Conservation (phyloP, 2,113 vertebrate species). For the Anoura caudifer region DNA sequence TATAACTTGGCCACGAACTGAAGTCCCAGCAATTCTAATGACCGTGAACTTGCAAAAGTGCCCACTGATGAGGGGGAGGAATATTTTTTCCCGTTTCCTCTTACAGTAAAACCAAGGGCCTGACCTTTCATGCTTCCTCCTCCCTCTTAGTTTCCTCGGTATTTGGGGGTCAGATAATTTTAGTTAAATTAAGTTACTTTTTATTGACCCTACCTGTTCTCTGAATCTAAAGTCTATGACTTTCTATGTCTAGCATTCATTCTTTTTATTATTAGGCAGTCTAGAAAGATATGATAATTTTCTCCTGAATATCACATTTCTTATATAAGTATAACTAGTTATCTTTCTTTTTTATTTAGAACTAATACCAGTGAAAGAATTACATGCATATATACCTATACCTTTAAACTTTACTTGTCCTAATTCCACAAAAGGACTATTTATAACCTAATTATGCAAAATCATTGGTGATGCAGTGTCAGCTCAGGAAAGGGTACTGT, state of each 20-base stretch:
- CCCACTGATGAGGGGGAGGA: neutral
- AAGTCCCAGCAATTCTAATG: neutral
- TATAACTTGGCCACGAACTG: neutral
- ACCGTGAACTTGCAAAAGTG: neutral
- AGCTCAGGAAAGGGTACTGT: neutral
- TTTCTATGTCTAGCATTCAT: neutral
- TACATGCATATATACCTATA: neutral
- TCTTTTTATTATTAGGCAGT: neutral
- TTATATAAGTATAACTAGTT: neutral
- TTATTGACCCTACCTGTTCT: neutral
- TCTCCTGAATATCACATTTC: neutral
- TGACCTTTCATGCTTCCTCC: neutral
- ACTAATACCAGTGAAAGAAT: neutral
- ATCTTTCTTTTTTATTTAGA: neutral
- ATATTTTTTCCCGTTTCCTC: neutral
- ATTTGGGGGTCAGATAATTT: neutral
- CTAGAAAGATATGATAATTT: neutral
- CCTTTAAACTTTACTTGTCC: neutral
- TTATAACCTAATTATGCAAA: slow-evolving; percentile 50
- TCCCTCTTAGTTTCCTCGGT: neutral
- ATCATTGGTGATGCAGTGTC: neutral
- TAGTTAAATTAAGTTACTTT: neutral
- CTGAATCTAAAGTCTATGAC: neutral
- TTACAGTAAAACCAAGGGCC: neutral
- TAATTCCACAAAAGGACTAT: neutral